phyloP scores from a whole-genome alignment of 2,888 invertebrate genomes.

The Dysmachus trigonus region DNA sequence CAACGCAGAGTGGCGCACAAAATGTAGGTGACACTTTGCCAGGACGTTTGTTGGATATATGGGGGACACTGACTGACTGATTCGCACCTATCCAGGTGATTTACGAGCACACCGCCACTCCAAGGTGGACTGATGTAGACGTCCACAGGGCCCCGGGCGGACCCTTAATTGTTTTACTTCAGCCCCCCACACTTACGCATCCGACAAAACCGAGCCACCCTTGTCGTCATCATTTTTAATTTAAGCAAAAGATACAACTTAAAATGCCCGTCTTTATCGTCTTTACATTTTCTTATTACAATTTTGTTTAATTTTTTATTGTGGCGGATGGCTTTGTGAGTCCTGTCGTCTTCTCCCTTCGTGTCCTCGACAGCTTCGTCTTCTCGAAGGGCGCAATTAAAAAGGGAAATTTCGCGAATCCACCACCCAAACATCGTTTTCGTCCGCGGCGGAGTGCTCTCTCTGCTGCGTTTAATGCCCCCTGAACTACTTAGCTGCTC shows the following conservation, averaged over 20 bases:
- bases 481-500: too few relatives aligned
- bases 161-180: slow-evolving; percentile 7
- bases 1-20: neutral
- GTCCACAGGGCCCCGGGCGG: neutral
- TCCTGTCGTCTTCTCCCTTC: neutral
- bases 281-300: neutral
- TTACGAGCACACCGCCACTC: slow-evolving; percentile 12
- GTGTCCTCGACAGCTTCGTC: neutral
- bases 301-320: neutral
- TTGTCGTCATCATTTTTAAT: neutral
- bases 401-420: neutral
- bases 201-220: neutral
- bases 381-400: neutral
- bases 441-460: neutral
- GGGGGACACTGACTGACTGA: slow-evolving; percentile 40
- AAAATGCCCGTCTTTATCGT: neutral
- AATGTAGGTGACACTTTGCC: slow-evolving; percentile 25
- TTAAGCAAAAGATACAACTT: neutral
- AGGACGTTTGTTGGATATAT: slow-evolving; percentile 7
- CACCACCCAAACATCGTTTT: neutral
- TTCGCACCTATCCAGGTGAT: slow-evolving; percentile 45
- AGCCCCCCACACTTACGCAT: neutral
- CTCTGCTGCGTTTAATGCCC: neutral
- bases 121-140: neutral
- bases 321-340: neutral